Base-by-base conservation (phyloP, 2,888 invertebrate species). In the Eilema sororculum region DNA sequence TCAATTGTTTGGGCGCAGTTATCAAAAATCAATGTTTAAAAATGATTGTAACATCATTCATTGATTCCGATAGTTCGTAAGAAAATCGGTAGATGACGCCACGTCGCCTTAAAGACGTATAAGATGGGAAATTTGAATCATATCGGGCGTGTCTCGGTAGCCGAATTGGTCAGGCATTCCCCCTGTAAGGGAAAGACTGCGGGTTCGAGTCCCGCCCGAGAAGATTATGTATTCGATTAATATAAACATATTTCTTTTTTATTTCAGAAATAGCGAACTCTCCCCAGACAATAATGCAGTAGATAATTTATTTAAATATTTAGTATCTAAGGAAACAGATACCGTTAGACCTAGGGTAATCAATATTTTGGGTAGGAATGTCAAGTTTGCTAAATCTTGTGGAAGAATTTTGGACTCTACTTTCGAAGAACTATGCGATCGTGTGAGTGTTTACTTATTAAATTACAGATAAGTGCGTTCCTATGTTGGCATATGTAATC, bases 311-410 rank as follows among this genome's bases (percentile, higher is more conserved):
- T 99, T 99, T 87, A 99, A 99, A 93, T 97, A 97, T 82, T 95
- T 99, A 59, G 96, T 97, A 87, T 97, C 98, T 0, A 97, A 97
- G 90, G 99, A 99, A 94, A 99, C 97, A 87, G 99, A 99, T 89
- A 96, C 97, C 28, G 97, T 99, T 25, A 96, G 99, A 78, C 96
- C 98, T n/a, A 96, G 97, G 85, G 97, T 97, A 0, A 96, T 99
- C 69, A 98, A 97, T 69, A 98, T 99, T 79, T 96, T 98, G 88
- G 99, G 99, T 3, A 96, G 99, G 78, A 97, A 99, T 94, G 97
- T 99, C 0, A 96, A 96, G 8, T 98, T 99, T 89, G 96, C 97
- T 0, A 98, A 97, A 91, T 98, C 99, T 24, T 99, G 99, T 93
- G 99, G 99, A 0, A 97, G 98, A 88, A 97, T 99, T 58, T 94